Evolutionary conservation across 2,113 vertebrate species (phyloP), one percentile per base, ranked within the genome.

Genomic region (Gila orcuttii): DNA sequence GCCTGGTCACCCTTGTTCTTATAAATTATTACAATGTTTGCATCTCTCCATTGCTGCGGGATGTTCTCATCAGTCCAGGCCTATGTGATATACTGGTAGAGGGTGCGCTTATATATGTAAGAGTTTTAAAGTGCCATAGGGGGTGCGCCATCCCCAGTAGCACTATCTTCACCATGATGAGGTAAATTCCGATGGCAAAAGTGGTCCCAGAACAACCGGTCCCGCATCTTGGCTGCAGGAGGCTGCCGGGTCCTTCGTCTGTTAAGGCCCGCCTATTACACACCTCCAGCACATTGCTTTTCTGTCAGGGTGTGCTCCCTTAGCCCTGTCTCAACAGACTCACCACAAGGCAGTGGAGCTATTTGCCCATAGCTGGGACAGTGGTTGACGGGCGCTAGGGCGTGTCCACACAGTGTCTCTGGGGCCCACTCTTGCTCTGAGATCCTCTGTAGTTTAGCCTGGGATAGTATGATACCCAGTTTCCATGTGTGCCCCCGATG

Each of bases 201-300:
- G 33, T 69, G 33, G 33, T 33, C 68, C 33, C 68, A 36, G 33
- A 17, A 39, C 33, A 36, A 39, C 36, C 36, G 6, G 6, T 6
- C 36, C 36, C 36, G 6, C 36, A 39, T 39, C 36, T 39, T 39
- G 77, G 64, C 77, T 71, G 64, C 64, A 86, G 85, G 66, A 86
- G 77, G 50, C 31, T 86, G 85, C 78, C 31, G 33, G 74, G 57
- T 31, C 74, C 52, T 85, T 62, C 0, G 25, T 79, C 31, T 86
- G 47, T 86, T 71, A 55, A 80, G 66, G 42, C 62, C 77, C 31
- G 12, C 45, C 85, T 80, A 55, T 81, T 80, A 28, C 52, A 9
- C 77, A 57, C 19, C 31, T 25, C 47, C 45, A 86, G n/a, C 9
- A 15, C 78, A 59, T 36, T 78, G 76, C 42, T 82, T 82, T 82